Evolutionary conservation across 2,113 vertebrate species (phyloP).

Genomic region (Microtus montanus): DNA sequence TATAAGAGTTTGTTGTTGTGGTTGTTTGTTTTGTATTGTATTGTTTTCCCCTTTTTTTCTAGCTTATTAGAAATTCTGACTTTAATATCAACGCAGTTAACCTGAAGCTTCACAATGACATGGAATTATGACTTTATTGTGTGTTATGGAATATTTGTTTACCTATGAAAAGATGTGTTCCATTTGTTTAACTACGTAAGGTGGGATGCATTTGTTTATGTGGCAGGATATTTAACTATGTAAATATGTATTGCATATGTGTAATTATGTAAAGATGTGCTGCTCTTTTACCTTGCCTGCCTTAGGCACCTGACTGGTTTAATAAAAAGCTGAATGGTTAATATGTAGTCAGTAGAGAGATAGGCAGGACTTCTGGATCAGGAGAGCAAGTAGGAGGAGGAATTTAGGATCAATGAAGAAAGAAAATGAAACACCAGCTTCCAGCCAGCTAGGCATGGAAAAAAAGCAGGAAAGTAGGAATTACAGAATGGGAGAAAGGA

Average conservation of each 20-base stretch:
- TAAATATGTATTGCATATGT: not conserved
- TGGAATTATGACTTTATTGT: not conserved
- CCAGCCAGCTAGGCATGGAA: not conserved
- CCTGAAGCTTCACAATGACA: not conserved
- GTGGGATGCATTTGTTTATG: not conserved
- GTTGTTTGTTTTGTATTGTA: not conserved
- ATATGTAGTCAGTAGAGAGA: not conserved
- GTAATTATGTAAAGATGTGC: not conserved
- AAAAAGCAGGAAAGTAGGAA: not conserved
- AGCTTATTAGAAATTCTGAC: not conserved
- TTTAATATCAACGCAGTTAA: slow-evolving; percentile 29
- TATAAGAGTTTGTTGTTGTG: not conserved
- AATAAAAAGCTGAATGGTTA: not conserved
- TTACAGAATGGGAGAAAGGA: not conserved
- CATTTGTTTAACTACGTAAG: not conserved
- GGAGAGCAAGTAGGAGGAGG: not conserved
- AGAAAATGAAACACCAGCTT: not conserved
- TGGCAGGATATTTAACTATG: not conserved
- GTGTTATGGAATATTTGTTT: not conserved
- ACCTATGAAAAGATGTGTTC: too few species aligned
- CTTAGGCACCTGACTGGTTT: not conserved
- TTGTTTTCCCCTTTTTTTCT: not conserved
- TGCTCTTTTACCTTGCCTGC: not conserved
- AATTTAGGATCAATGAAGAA: not conserved
- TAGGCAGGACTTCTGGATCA: not conserved